Conservation (phyloP, 2,113 vertebrate species). For the Speoplatyrhinus poulsoni region DNA sequence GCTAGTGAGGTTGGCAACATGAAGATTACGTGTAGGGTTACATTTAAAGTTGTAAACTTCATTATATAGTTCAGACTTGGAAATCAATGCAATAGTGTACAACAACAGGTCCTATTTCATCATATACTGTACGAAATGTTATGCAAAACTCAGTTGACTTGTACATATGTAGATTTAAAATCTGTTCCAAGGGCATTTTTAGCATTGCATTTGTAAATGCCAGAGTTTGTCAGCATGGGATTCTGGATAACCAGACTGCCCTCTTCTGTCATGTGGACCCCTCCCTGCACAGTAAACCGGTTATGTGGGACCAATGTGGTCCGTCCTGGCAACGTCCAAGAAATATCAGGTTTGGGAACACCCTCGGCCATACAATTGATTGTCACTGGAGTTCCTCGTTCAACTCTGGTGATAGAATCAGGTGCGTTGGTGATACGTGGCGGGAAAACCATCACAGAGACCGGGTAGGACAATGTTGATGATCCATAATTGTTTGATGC, state of each 20-base stretch:
- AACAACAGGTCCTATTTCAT: constrained; percentile 17
- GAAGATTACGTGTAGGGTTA: too few species aligned
- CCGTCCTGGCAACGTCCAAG: constrained; percentile 81
- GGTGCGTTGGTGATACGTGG: constrained; percentile 72
- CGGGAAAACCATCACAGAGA: constrained; percentile 76
- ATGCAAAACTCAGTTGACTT: constrained; percentile 65
- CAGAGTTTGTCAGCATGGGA: constrained; percentile 76
- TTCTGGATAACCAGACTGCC: constrained; percentile 77
- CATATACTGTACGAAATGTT: neutral
- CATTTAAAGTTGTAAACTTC: too few species aligned
- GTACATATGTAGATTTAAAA: constrained; percentile 81
- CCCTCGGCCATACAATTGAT: constrained; percentile 71
- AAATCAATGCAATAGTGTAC: neutral
- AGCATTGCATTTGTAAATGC: constrained; percentile 82
- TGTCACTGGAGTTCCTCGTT: constrained; percentile 66
- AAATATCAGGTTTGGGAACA: constrained; percentile 78
- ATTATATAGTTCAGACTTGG: too few species aligned
- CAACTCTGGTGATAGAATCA: constrained; percentile 66
- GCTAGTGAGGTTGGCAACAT: too few species aligned
- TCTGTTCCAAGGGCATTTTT: constrained; percentile 79
- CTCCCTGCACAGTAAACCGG: constrained; percentile 66
- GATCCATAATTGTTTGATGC: constrained; percentile 77
- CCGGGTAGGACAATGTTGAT: constrained; percentile 71
- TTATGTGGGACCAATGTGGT: constrained; percentile 75
- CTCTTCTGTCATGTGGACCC: constrained; percentile 75